phyloP scores from a whole-genome alignment of 2,797 vertebrate species.

The Falco concolor region DNA sequence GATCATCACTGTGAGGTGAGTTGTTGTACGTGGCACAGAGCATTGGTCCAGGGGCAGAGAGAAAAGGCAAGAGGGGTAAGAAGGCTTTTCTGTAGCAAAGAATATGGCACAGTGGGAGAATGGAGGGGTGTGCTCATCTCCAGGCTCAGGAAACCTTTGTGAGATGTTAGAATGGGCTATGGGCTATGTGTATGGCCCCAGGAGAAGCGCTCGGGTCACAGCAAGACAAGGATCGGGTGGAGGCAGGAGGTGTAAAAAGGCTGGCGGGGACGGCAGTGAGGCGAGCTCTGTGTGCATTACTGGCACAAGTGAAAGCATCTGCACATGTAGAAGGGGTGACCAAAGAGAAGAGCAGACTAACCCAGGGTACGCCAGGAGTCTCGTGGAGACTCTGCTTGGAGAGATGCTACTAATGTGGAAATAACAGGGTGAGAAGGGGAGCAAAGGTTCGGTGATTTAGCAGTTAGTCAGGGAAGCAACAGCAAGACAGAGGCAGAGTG shows the following conservation, averaged over 20 bases:
- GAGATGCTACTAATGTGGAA: fast-evolving
- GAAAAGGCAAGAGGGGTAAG: not conserved
- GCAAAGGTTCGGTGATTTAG: not conserved
- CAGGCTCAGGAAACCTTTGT: not conserved
- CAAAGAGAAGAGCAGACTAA: not conserved
- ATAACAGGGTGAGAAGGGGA: not conserved
- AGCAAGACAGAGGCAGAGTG: not conserved
- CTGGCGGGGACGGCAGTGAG: not conserved
- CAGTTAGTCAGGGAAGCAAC: not conserved
- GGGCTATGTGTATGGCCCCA: fast-evolving
- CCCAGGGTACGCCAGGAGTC: too few relatives aligned
- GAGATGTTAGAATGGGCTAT: not conserved
- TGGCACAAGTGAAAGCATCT: not conserved
- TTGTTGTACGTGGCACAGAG: fast-evolving
- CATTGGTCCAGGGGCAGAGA: not conserved
- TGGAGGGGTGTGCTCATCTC: not conserved
- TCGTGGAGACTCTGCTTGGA: not conserved
- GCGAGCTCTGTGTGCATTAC: fast-evolving
- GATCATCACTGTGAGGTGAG: not conserved
- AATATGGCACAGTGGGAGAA: not conserved
- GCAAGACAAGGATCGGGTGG: fast-evolving
- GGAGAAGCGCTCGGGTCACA: not conserved
- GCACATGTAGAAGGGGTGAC: fast-evolving
- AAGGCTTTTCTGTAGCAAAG: not conserved
- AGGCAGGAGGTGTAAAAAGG: not conserved